Base-by-base conservation (phyloP, 2,113 vertebrate species). In the Terrapene triunguis region DNA sequence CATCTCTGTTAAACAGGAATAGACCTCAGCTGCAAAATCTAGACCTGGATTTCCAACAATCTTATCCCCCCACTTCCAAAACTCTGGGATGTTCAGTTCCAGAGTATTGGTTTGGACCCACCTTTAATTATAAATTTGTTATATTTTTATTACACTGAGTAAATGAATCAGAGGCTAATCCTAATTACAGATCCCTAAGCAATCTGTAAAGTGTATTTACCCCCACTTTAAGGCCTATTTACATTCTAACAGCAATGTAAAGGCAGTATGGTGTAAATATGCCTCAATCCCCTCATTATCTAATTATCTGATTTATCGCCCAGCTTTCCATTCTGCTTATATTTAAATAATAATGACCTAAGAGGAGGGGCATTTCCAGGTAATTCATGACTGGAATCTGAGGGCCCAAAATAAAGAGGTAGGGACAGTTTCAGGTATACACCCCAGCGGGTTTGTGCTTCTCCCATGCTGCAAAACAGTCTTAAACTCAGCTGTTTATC, bases 401-500 rank as follows among this genome's bases (percentile, higher is more conserved):
- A 10, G 5, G 1, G 9, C 42, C 27, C 92, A 83, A 95, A 74
- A 21, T 7, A 42, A 7, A 82, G 11, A 57, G 93, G 76, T 22
- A 24, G 0, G 27, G 57, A 84, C 16, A 80, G 6, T 8, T 1
- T 91, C 88, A 50, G 42, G 29, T 85, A 8, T 27, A 76, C 14
- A 6, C 54, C 6, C 3, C 24, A 0, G 1, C 1, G 12, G 85
- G 22, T 5, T 10, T 86, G 5, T 86, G 6, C 35, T 69, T 5
- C 3, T 51, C 69, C 4, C 42, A 42, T 76, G 24, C 42, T 44
- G 12, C 42, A 76, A 76, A 76, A 44, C 72, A 47, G 42, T 13
- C 38, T 44, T 6, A 27, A 25, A 44, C 38, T 76, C 44, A 59
- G 47, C 22, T 38, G 6, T 87, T 89, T 65, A 50, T 84, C 82